phyloP scores from a whole-genome alignment of 2,888 invertebrate species.

The Magallana nippona region DNA sequence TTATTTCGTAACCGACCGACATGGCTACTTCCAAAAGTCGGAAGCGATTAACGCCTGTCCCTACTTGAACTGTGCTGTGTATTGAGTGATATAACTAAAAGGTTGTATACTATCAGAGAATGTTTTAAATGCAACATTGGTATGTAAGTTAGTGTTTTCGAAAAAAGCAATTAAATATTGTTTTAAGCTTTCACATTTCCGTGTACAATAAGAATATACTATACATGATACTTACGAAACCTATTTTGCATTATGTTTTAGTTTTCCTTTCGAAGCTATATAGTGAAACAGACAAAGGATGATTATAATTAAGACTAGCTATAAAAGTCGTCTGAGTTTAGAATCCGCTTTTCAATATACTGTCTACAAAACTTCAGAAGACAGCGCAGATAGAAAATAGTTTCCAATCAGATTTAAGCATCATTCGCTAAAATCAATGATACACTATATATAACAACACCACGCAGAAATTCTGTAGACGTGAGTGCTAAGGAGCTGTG shows the following conservation, averaged over 20 bases:
- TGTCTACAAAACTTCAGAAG: not conserved
- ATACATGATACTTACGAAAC: too few relatives aligned
- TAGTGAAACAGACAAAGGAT: not conserved
- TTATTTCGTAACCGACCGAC: too few relatives aligned
- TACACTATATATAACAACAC: constrained; percentile 23
- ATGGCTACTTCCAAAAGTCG: too few relatives aligned
- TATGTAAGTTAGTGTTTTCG: too few relatives aligned
- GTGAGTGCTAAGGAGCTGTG: constrained; percentile 3
- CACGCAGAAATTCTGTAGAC: constrained; percentile 8
- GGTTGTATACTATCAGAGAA: too few relatives aligned
- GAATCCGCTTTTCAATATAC: not conserved
- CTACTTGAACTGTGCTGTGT: too few relatives aligned
- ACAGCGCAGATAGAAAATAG: not conserved
- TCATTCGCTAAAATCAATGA: constrained; percentile 24
- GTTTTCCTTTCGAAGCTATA: not conserved
- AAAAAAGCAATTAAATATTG: too few relatives aligned
- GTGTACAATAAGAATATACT: too few relatives aligned
- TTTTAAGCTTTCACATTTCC: too few relatives aligned
- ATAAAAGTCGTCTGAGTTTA: not conserved
- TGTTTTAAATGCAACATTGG: too few relatives aligned
- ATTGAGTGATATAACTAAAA: too few relatives aligned
- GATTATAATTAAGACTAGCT: not conserved
- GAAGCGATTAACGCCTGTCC: too few relatives aligned
- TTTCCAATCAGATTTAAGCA: constrained; percentile 25
- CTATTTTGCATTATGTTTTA: not conserved